Conservation (phyloP, 2,113 vertebrate genomes). For the Apodemus speciosus region DNA sequence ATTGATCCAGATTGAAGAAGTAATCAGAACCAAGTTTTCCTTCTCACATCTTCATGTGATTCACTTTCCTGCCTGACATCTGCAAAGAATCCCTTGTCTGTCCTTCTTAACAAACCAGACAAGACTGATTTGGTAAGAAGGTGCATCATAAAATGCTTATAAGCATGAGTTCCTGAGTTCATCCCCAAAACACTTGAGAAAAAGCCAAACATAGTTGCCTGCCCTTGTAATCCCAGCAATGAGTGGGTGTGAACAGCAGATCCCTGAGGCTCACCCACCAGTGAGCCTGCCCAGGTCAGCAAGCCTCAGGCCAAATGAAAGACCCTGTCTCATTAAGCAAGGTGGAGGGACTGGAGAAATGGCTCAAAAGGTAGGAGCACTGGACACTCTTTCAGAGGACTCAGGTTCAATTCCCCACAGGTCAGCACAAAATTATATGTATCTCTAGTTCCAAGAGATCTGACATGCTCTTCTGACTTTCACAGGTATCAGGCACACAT, state of each 20-base stretch:
- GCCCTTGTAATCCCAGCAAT: background rate
- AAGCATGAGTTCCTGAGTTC: background rate
- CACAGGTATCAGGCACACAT: background rate
- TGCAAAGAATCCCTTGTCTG: background rate
- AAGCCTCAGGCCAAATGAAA: background rate
- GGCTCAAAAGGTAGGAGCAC: background rate
- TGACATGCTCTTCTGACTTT: background rate
- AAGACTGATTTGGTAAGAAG: background rate
- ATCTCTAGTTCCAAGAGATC: background rate
- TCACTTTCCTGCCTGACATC: background rate
- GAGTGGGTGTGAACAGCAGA: too few species aligned
- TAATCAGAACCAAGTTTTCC: background rate
- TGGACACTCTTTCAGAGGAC: background rate
- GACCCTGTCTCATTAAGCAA: background rate
- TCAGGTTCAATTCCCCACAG: background rate
- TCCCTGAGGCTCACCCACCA: background rate
- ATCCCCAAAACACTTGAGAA: background rate
- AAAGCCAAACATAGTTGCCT: background rate
- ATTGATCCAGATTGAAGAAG: background rate
- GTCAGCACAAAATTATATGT: background rate
- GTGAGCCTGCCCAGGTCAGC: background rate
- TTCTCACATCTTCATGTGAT: background rate
- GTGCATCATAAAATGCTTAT: background rate
- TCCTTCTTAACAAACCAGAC: background rate
- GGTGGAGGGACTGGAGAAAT: background rate